These are phyloP conservation scores for Percopsis omiscomaycus DNA, from an alignment of 2,797 vertebrate species.

Conservation along the genomic window DNA sequence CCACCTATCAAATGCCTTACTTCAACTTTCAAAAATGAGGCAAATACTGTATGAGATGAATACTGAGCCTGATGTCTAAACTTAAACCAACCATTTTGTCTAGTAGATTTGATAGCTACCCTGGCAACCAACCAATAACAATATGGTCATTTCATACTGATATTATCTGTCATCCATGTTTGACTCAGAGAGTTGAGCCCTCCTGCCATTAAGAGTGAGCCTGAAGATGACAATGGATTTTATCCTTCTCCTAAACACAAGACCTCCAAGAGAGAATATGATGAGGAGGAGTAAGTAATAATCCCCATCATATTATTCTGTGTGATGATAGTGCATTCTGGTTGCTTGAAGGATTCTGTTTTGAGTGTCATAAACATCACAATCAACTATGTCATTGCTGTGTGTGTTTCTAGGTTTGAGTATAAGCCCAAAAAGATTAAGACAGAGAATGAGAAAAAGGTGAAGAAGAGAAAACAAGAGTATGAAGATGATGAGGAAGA, in stretches of 20 bases:
- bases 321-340: neutral
- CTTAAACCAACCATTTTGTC: too few relatives aligned
- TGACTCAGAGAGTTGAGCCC: conserved; percentile 75
- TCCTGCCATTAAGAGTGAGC: conserved; percentile 85
- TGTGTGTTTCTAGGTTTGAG: conserved; percentile 76
- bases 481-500: conserved; percentile 88
- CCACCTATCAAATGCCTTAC: too few relatives aligned
- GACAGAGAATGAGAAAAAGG: conserved; percentile 90
- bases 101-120: too few relatives aligned
- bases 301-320: neutral
- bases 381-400: neutral
- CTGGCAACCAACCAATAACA: too few relatives aligned
- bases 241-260: conserved; percentile 83
- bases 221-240: conserved; percentile 84
- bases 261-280: conserved; percentile 81
- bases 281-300: conserved; percentile 86
- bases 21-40: too few relatives aligned
- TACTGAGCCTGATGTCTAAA: too few relatives aligned
- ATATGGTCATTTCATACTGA: conserved; percentile 1
- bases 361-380: neutral
- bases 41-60: too few relatives aligned
- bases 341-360: neutral
- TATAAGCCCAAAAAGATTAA: conserved; percentile 91
- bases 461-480: conserved; percentile 91
- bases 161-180: conserved; percentile 24